Percentiles rank a stretch among this genome's conserved stretches.
Conservation (phyloP, 2,888 invertebrate species). For the Fragum sueziense region DNA sequence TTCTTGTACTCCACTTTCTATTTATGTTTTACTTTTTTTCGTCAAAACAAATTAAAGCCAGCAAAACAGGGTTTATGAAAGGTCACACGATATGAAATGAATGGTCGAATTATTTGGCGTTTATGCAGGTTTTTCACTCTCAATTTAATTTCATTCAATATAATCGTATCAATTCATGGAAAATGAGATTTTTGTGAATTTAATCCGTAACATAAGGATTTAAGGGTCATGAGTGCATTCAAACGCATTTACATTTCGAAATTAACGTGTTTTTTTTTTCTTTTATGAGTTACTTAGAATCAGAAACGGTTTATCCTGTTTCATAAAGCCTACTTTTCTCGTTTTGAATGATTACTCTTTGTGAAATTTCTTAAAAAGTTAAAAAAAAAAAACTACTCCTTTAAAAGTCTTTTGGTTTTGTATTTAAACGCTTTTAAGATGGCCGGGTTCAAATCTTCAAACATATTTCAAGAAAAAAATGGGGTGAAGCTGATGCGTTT, state of each 20-base stretch:
- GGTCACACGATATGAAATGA: slow-evolving; percentile 4
- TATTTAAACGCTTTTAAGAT: no score
- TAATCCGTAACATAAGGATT: neutral
- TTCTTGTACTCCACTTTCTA: neutral
- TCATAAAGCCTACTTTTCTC: no score
- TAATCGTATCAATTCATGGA: neutral
- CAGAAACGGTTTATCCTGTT: no score
- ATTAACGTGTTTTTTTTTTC: neutral
- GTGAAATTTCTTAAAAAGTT: no score
- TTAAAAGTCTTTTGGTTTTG: no score
- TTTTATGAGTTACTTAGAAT: neutral
- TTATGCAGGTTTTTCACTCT: neutral
- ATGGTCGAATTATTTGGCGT: neutral
- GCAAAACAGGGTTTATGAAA: slow-evolving; percentile 10
- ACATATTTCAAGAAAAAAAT: no score
- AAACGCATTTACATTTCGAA: neutral
- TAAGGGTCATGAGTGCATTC: neutral
- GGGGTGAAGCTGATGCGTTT: no score
- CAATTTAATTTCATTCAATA: neutral
- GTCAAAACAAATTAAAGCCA: slow-evolving; percentile 8
- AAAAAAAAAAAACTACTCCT: no score
- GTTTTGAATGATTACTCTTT: no score
- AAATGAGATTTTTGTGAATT: neutral
- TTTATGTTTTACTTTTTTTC: neutral
- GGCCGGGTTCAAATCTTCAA: no score